Evolutionary conservation across 2,888 invertebrate genomes (phyloP), one percentile per base, ranked within the genome.

Genomic region (Yponomeuta malinellus): DNA sequence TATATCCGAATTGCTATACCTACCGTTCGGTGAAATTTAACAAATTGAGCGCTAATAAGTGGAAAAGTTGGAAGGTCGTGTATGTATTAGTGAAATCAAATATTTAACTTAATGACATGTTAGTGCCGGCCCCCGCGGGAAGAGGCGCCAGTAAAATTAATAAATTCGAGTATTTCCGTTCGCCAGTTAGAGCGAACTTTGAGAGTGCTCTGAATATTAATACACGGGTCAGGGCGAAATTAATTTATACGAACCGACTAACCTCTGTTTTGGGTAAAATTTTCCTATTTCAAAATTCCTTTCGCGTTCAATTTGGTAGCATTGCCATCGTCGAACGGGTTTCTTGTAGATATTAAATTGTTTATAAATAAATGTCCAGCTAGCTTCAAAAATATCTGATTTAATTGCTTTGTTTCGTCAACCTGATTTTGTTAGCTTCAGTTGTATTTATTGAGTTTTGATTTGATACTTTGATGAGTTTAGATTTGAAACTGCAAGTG

Each of bases 191-290:
- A 88, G 80, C 84, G 83, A 89, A 89, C 85, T 89, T 88, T 83
- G 87, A 79, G 86, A 89, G 88, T 87, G 90, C 85, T 84, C 87
- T 88, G 89, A 90, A 90, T 90, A 89, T 90, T 89, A 90, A 90
- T 88, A 88, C 83, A 81, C 85, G 84, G 86, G 87, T 87, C 88
- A 86, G 87, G 79, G 79, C 79, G 78, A 87, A 88, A 90, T 89
- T 89, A 90, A 90, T 89, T 90, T 89, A 88, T 88, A 85, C 87
- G 81, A 84, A 84, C 85, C 85, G 79, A 83, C 83, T 83, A 83
- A 84, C 81, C 83, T 84, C 84, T 85, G 85, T 85, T 87, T 84
- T 82, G 84, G 80, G 78, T 37, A 80, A 78, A 84, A 85, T 86
- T 85, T 84, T 84, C 84, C 73, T 84, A 85, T 88, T 86, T 86